Evolutionary conservation across 1,140 invertebrate genomes (phyloP), one percentile per base, ranked within the genome.

Genomic region (Subanguina moxae): DNA sequence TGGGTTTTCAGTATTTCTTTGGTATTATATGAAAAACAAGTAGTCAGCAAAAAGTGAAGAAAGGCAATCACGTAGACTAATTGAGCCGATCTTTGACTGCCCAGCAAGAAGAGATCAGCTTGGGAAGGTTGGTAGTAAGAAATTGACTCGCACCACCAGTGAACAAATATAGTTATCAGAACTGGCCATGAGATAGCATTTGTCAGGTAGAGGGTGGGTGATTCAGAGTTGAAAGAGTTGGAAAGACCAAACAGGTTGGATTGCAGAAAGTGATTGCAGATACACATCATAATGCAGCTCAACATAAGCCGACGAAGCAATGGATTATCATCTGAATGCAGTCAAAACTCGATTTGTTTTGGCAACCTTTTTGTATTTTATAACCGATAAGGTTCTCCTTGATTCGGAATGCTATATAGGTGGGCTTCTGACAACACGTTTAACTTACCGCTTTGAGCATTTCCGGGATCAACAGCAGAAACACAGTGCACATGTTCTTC

Each of bases 401-500:
- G 43, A 13, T n/a, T n/a, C 11, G 43, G 43, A 45, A 45, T 45
- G 11, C 43, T 45, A 45, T 45, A 45, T n/a, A 11, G 11, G 43
- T n/a, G 17, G 62, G n/a, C n/a, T n/a, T n/a, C n/a, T n/a, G n/a
- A n/a, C n/a, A n/a, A n/a, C n/a, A n/a, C n/a, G n/a, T n/a, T n/a
- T n/a, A n/a, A n/a, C n/a, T 43, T 15, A 45, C 25, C 19, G 25
- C 1, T 15, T 28, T 38, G 32, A 38, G 32, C 32, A 38, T 11
- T 38, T 3, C 32, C 32, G 3, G 3, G 11, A 38, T 38, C 3
- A 38, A 11, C 11, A 38, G 32, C 23, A 67, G 32, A 5, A 52
- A 52, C 23, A 23, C 62, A 71, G 17, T 72, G 9, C 9, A 73
- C 58, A 25, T 67, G 71, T 30, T 73, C 71, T 56, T 73, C 71